phyloP scores from a whole-genome alignment of 23 tunicate species.

The Styela clava region DNA sequence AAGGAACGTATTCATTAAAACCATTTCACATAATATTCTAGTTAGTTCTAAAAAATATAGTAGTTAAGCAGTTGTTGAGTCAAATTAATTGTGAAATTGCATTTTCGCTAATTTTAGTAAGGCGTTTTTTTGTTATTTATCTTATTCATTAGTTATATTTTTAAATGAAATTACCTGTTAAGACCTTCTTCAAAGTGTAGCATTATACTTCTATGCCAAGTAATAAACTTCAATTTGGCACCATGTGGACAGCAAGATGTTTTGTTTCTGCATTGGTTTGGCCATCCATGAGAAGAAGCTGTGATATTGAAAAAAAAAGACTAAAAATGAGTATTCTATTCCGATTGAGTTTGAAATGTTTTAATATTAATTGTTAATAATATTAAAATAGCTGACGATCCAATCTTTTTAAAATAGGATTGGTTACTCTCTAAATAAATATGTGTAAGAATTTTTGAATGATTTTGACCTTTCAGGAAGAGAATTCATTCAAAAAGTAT shows the following conservation, averaged over 20 bases:
- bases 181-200: conserved; percentile 26
- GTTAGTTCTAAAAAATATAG: too few species aligned
- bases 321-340: not conserved
- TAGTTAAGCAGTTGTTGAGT: too few species aligned
- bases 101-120: too few species aligned
- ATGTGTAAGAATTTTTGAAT: not conserved
- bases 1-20: too few species aligned
- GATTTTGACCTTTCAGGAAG: too few species aligned
- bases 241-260: conserved; percentile 34
- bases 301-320: not conserved
- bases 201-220: conserved; percentile 28
- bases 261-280: not conserved
- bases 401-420: too few species aligned
- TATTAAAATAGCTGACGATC: not conserved
- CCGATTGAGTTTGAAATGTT: not conserved
- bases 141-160: too few species aligned
- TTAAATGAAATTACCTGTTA: conserved; percentile 16
- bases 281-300: conserved; percentile 35
- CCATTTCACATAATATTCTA: too few species aligned
- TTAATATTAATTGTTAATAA: not conserved
- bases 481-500: too few species aligned
- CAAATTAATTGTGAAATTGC: too few species aligned
- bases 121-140: too few species aligned
- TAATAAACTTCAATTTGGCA: conserved; percentile 8
- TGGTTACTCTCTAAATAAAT: too few species aligned